Evolutionary conservation across 2,797 vertebrate species (phyloP).

Genomic region (Coendou prehensilis): DNA sequence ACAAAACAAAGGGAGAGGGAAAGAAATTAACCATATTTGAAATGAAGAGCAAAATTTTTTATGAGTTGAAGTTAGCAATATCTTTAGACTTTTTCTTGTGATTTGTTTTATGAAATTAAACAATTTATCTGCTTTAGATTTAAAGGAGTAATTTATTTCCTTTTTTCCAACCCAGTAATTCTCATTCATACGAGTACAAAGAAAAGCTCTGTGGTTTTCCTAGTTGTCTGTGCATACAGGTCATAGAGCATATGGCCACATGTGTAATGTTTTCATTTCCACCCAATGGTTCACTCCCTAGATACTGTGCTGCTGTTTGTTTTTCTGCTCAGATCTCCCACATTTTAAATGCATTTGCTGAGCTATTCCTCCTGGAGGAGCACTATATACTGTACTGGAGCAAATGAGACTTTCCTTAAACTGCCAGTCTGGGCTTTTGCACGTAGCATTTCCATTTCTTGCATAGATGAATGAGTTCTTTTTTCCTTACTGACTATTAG

Average conservation of each 20-base stretch:
- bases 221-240: neutral
- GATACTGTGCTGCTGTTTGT: constrained; percentile 40
- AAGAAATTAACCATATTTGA: constrained; percentile 15
- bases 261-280: constrained; percentile 68
- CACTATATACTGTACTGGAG: neutral
- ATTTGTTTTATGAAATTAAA: neutral
- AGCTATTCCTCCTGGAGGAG: constrained; percentile 10
- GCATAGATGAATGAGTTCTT: constrained; percentile 46
- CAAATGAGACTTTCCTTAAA: constrained; percentile 61
- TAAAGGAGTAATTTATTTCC: neutral
- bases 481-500: constrained; percentile 2
- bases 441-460: constrained; percentile 15
- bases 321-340: constrained; percentile 45
- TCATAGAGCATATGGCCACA: neutral
- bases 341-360: neutral
- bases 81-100: constrained; percentile 1
- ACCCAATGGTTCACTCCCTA: neutral
- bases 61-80: neutral
- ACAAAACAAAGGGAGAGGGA: constrained; percentile 1
- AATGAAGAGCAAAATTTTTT: constrained; percentile 17
- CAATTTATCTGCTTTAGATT: neutral
- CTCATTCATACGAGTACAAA: neutral
- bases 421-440: neutral
- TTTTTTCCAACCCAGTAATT: constrained; percentile 8
- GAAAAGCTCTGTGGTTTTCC: neutral